phyloP scores from a whole-genome alignment of 1,140 invertebrate species.

The Andrena cerasifolii region DNA sequence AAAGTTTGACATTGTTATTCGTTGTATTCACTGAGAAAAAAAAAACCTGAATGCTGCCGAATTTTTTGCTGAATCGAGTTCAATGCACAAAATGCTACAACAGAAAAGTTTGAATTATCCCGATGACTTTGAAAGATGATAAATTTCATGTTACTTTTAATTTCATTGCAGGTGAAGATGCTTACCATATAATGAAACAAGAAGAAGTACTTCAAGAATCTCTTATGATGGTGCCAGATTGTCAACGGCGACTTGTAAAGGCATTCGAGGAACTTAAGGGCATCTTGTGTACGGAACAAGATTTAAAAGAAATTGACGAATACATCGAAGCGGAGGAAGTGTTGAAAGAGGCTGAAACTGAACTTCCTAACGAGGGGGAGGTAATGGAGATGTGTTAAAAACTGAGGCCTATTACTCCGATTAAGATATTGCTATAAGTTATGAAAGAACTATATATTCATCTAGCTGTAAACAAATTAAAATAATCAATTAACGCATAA shows the following conservation, averaged over 20 bases:
- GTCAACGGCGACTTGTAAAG: conserved; percentile 89
- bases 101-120: not conserved
- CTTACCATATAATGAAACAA: conserved; percentile 93
- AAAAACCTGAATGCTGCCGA: too few species aligned
- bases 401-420: conserved; percentile 5
- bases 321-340: conserved; percentile 87
- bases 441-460: conserved; percentile 39
- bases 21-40: too few species aligned
- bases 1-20: too few species aligned
- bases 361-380: conserved; percentile 81
- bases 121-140: not conserved
- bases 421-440: conserved; percentile 3
- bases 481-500: conserved; percentile 49
- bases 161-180: conserved; percentile 87
- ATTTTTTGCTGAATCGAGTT: too few species aligned
- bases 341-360: conserved; percentile 87
- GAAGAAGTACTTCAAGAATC: conserved; percentile 94
- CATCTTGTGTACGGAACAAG: conserved; percentile 88
- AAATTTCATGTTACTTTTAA: conserved; percentile 17
- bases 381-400: conserved; percentile 70
- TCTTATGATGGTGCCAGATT: conserved; percentile 95
- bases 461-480: conserved; percentile 19
- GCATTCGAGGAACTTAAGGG: conserved; percentile 90
- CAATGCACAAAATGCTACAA: conserved; percentile 8
- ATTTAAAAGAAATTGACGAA: conserved; percentile 89